Evolutionary conservation across 2,113 vertebrate genomes (phyloP), one percentile per base, ranked within the genome.

Genomic region (Cisticola juncidis): DNA sequence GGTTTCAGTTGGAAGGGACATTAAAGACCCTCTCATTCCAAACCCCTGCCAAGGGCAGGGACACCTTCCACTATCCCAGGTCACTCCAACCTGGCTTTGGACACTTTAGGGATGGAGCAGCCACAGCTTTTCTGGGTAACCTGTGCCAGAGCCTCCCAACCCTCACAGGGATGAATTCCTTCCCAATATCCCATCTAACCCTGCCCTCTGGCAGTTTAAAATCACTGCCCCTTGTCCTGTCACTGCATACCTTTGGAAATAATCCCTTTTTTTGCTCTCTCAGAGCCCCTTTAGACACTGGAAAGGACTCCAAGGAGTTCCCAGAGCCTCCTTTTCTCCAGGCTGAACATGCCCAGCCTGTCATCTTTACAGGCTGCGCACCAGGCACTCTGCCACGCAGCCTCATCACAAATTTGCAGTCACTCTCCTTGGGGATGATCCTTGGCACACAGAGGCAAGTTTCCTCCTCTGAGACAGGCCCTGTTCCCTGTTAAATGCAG

Each of bases 361-460:
- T 42, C 23, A 42, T 33, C 25, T 22, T 1, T 56, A 61, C n/a
- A 53, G 40, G 69, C 54, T 48, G 24, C 40, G 17, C 38, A 42
- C 11, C 6, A 44, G 48, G n/a, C n/a, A 17, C 10, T 51, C 33
- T 56, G 48, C n/a, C 83, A 61, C 54, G 9, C n/a, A 42, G 31
- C 40, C 71, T 53, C 53, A 45, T 66, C 53, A 73, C 73, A 65
- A 23, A 54, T 28, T 25, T 84, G 36, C 14, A 38, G 38, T 54
- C 50, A 9, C 29, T 81, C 9, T 73, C 48, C 47, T 58, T 19
- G 5, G 28, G 19, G 58, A 28, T 48, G 44, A 76, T 40, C 31
- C 4, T 3, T 51, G 6, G 24, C 53, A 53, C 74, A 73, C 0
- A 0, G 28, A 36, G 16, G 18, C 1, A 3, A 66, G 5, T 64